Percentiles rank a stretch among this genome's conserved stretches.
phyloP scores from a whole-genome alignment of 2,888 invertebrate genomes.

The Hirudinaria manillensis region DNA sequence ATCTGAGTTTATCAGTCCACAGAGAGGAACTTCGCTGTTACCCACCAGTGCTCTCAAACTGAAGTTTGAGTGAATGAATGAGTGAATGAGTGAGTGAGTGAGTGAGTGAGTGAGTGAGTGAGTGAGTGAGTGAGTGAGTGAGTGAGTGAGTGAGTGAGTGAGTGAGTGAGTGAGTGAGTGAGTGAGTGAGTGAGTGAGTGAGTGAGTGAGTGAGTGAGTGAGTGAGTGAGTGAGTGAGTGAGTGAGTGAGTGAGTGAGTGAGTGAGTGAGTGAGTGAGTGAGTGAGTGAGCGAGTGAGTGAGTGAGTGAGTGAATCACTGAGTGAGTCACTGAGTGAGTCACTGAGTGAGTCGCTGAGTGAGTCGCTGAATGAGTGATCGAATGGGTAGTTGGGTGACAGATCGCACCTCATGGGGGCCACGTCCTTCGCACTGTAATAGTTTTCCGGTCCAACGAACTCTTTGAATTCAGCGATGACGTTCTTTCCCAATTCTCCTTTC shows the following conservation, averaged over 20 bases:
- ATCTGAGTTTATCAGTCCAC: conserved; percentile 12
- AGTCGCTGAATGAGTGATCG: conserved; percentile 4
- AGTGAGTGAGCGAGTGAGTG: conserved; percentile 3
- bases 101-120: conserved; percentile 5
- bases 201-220: conserved; percentile 6
- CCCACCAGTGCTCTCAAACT: conserved; percentile 24
- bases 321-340: conserved; percentile 9
- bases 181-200: conserved; percentile 7
- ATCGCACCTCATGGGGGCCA: conserved; percentile 13
- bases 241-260: conserved; percentile 18
- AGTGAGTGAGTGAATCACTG: neutral
- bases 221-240: conserved; percentile 19
- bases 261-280: conserved; percentile 7
- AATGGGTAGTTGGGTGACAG: neutral
- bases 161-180: conserved; percentile 7
- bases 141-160: conserved; percentile 7
- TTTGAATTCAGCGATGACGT: conserved; percentile 19
- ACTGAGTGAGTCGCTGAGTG: conserved; percentile 16
- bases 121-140: conserved; percentile 7
- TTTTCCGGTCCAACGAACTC: conserved; percentile 21
- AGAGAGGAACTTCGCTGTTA: conserved; percentile 1
- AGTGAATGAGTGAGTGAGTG: too few species aligned
- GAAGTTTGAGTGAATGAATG: neutral
- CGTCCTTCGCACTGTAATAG: conserved; percentile 1
- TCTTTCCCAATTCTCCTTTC: conserved; percentile 28